Evolutionary conservation across 1,140 invertebrate genomes (phyloP).

Genomic region (Procambarus clarkii): DNA sequence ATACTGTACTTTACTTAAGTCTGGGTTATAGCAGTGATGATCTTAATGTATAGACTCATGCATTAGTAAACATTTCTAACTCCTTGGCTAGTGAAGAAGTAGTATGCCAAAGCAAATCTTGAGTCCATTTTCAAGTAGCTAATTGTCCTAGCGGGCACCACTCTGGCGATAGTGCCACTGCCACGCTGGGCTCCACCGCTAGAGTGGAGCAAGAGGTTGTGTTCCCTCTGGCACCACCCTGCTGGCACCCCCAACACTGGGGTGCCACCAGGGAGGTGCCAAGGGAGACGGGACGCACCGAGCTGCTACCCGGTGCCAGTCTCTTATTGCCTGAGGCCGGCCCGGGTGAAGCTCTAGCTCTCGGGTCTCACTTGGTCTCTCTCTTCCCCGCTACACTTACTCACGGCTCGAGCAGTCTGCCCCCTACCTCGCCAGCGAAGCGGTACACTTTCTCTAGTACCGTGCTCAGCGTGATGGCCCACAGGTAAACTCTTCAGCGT

Average conservation of each 20-base stretch:
- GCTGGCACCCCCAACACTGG: not conserved
- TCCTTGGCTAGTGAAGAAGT: no score
- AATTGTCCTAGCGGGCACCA: no score
- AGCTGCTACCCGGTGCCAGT: not conserved
- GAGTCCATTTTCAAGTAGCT: no score
- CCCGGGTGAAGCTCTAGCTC: not conserved
- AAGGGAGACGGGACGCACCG: not conserved
- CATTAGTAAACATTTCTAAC: no score
- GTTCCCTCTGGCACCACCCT: not conserved
- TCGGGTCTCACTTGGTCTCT: constrained; percentile 41
- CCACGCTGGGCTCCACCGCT: no score
- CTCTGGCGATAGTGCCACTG: no score
- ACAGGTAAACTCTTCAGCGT: constrained; percentile 51
- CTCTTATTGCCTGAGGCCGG: not conserved
- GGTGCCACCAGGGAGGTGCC: not conserved
- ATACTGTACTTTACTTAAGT: no score
- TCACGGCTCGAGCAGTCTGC: constrained; percentile 55
- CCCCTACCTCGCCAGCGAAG: constrained; percentile 61
- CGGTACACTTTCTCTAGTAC: constrained; percentile 66
- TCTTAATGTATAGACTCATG: no score
- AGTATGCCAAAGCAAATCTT: no score
- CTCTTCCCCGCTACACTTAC: constrained; percentile 31
- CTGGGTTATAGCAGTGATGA: no score
- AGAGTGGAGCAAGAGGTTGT: no score
- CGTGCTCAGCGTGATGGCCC: constrained; percentile 66